Conservation (phyloP, 2,888 invertebrate species). For the Piscicola geometra region DNA sequence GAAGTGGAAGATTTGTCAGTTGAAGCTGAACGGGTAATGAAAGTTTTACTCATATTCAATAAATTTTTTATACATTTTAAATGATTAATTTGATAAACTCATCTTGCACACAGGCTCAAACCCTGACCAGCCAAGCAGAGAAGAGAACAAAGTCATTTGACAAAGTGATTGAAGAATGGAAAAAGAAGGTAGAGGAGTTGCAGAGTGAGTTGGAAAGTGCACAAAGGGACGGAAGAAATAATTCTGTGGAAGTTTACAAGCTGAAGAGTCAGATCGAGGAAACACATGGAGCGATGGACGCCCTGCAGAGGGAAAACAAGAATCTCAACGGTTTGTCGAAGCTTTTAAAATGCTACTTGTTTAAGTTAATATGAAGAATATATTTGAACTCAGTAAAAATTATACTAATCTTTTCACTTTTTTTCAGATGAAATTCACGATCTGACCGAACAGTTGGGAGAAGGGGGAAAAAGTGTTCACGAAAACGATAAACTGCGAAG, state of each 20-base stretch:
- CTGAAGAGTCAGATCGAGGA: slow-evolving; percentile 94
- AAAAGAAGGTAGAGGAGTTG: slow-evolving; percentile 88
- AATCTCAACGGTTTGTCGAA: slow-evolving; percentile 84
- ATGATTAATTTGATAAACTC: background rate
- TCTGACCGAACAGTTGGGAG: slow-evolving; percentile 96
- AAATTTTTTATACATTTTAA: background rate
- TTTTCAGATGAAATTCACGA: slow-evolving; percentile 91
- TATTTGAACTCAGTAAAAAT: too few relatives aligned
- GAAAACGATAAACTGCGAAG: slow-evolving; percentile 98
- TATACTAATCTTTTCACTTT: too few relatives aligned
- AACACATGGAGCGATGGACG: slow-evolving; percentile 93
- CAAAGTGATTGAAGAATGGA: slow-evolving; percentile 99
- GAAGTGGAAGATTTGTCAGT: slow-evolving; percentile 96
- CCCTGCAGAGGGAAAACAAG: slow-evolving; percentile 97
- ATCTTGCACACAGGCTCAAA: slow-evolving; percentile 38
- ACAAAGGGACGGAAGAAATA: slow-evolving; percentile 98
- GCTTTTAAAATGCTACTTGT: too few relatives aligned
- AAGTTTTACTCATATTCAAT: slow-evolving; percentile 52
- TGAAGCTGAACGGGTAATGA: slow-evolving; percentile 72
- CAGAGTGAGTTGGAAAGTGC: slow-evolving; percentile 88
- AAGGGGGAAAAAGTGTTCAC: slow-evolving; percentile 98
- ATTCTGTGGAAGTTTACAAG: slow-evolving; percentile 98
- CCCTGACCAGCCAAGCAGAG: slow-evolving; percentile 43
- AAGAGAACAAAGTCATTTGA: slow-evolving; percentile 93
- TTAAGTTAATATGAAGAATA: too few relatives aligned